Percentiles rank a stretch among this genome's conserved stretches.
These are phyloP conservation scores for Hermetia illucens DNA, from an alignment of 1,140 invertebrate species.

Conservation along the genomic window DNA sequence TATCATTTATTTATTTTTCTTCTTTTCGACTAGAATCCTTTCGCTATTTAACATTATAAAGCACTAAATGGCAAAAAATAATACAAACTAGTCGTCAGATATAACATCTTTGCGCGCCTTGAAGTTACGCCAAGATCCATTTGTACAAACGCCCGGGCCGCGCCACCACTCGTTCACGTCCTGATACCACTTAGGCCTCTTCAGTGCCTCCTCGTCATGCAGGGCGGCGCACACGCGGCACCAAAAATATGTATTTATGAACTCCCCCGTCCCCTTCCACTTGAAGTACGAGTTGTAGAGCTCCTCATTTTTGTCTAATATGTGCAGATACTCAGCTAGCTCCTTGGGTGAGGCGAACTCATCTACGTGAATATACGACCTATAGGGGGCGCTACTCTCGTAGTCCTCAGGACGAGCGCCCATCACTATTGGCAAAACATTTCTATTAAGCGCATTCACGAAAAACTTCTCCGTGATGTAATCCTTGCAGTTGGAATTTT, in stretches of 20 bases:
- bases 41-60: not conserved
- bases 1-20: too few species aligned
- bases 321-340: conserved; percentile 71
- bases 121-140: conserved; percentile 48
- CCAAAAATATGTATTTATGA: conserved; percentile 92
- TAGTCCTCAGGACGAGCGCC: conserved; percentile 86
- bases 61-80: not conserved
- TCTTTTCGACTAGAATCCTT: too few species aligned
- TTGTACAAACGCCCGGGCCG: conserved; percentile 53
- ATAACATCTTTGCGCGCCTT: conserved; percentile 31
- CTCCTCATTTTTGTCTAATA: conserved; percentile 70
- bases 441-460: conserved; percentile 80
- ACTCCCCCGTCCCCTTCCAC: conserved; percentile 86
- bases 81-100: conserved; percentile 19
- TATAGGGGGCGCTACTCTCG: conserved; percentile 65
- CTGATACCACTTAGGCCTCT: conserved; percentile 48
- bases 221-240: conserved; percentile 85
- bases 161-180: conserved; percentile 83
- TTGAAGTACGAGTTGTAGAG: conserved; percentile 88
- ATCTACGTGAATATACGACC: conserved; percentile 85
- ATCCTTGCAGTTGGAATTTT: conserved; percentile 92
- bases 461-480: conserved; percentile 98
- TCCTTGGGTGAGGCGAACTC: conserved; percentile 78
- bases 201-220: conserved; percentile 51
- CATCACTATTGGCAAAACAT: conserved; percentile 89